Conservation (phyloP, 2,113 vertebrate species). For the Cettia cetti region DNA sequence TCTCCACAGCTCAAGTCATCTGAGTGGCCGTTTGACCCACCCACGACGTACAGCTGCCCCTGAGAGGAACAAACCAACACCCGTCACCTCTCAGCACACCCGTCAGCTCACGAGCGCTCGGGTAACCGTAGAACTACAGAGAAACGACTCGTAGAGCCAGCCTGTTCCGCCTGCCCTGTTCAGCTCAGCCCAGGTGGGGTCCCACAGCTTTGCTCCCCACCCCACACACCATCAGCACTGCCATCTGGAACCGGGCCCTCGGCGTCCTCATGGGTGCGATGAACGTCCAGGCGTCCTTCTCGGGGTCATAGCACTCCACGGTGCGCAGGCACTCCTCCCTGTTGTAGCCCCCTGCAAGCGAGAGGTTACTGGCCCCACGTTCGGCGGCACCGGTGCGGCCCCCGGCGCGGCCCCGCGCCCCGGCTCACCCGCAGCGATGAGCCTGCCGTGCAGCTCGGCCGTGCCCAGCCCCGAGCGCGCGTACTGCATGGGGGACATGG, state of each 20-base stretch:
- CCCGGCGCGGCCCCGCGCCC: rapidly evolving
- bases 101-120: rapidly evolving
- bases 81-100: neutral
- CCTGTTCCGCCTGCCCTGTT: rapidly evolving
- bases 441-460: constrained; percentile 81
- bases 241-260: constrained; percentile 97
- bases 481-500: constrained; percentile 94
- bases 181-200: neutral
- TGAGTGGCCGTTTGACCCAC: constrained; percentile 95
- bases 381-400: rapidly evolving
- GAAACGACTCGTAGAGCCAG: neutral
- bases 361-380: neutral
- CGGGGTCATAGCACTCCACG: constrained; percentile 93
- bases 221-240: constrained; percentile 87
- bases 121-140: rapidly evolving
- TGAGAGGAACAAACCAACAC: constrained; percentile 27
- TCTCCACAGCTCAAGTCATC: constrained; percentile 97
- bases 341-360: constrained; percentile 89
- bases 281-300: constrained; percentile 89
- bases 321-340: constrained; percentile 96
- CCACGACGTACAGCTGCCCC: constrained; percentile 95
- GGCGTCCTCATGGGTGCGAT: constrained; percentile 95
- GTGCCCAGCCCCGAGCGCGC: constrained; percentile 94
- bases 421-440: constrained; percentile 86
- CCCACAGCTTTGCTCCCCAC: neutral